Conservation (phyloP, 2,888 invertebrate genomes). For the Isoperla grammatica region DNA sequence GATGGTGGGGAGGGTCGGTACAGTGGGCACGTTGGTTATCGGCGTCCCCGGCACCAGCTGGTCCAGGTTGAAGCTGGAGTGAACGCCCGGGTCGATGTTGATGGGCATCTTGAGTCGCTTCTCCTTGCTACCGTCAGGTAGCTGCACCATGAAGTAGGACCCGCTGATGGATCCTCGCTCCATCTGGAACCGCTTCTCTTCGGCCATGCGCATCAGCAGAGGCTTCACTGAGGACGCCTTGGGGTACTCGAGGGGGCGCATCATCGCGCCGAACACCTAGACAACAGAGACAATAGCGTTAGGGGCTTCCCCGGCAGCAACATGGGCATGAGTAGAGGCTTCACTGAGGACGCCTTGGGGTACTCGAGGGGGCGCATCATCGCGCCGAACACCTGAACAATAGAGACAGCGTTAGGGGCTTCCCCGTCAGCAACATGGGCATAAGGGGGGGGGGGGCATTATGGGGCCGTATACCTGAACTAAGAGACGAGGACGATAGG, state of each 20-base stretch:
- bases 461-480: no score
- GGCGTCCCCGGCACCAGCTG: slow-evolving; percentile 67
- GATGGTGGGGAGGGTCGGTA: slow-evolving; percentile 83
- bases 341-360: slow-evolving; percentile 64
- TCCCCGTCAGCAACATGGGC: not conserved
- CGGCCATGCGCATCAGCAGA: slow-evolving; percentile 84
- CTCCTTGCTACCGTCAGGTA: slow-evolving; percentile 88
- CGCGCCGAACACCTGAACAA: slow-evolving; percentile 61
- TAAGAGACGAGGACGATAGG: no score
- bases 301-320: not conserved
- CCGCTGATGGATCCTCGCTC: slow-evolving; percentile 85
- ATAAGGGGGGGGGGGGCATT: not conserved
- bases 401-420: not conserved
- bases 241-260: slow-evolving; percentile 73
- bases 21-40: slow-evolving; percentile 74
- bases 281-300: no score
- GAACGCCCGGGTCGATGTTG: slow-evolving; percentile 90
- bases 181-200: slow-evolving; percentile 86
- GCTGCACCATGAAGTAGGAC: slow-evolving; percentile 79
- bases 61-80: slow-evolving; percentile 85
- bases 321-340: slow-evolving; percentile 79
- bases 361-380: slow-evolving; percentile 75
- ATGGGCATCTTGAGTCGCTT: slow-evolving; percentile 83
- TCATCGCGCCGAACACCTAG: slow-evolving; percentile 70
- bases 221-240: slow-evolving; percentile 71